Conservation (phyloP, 92 coral and sea anemone species). For the Hydrozoanthus gracilis region DNA sequence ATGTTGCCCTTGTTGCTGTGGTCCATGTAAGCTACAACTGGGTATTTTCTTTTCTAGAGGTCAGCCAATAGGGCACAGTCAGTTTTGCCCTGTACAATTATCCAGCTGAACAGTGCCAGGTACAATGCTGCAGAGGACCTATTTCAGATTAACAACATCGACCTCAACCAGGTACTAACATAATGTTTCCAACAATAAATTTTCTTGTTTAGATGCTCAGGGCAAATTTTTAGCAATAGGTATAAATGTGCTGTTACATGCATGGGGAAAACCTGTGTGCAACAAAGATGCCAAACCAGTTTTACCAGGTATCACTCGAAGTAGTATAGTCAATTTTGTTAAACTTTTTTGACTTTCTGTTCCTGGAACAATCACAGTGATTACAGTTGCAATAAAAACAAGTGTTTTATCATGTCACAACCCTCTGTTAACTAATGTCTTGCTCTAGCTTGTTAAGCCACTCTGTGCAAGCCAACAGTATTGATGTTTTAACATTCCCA, state of each 20-base stretch:
- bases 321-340: no score
- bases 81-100: constrained; percentile 80
- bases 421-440: no score
- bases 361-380: no score
- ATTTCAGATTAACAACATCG: constrained; percentile 65
- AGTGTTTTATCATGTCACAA: no score
- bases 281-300: no score
- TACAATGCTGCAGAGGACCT: constrained; percentile 74
- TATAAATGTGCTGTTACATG: background rate
- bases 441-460: no score
- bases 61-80: constrained; percentile 72
- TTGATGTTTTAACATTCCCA: no score
- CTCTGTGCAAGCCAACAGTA: no score
- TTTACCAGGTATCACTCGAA: no score
- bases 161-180: constrained; percentile 75
- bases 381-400: no score
- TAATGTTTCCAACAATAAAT: background rate
- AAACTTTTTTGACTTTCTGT: no score
- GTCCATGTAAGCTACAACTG: background rate
- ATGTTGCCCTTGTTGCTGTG: background rate
- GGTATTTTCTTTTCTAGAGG: constrained; percentile 45
- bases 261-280: background rate
- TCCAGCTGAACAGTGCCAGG: constrained; percentile 76
- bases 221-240: background rate
- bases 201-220: background rate